Evolutionary conservation across 92 coral and sea anemone species (phyloP), one percentile per base, ranked within the genome.

Genomic region (Zoanthus solanderi): DNA sequence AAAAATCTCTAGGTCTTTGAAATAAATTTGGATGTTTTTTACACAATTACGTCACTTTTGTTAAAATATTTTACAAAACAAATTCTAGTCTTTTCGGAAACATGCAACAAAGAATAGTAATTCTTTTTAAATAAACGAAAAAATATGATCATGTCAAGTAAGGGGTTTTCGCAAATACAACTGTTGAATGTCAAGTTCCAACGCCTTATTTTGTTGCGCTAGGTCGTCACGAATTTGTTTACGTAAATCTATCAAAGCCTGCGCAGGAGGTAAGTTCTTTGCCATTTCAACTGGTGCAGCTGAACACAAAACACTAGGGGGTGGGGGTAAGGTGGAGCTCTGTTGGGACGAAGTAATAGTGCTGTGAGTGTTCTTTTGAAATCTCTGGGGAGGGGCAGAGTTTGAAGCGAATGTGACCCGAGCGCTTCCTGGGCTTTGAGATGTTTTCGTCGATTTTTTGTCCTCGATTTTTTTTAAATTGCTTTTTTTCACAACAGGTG

Each of bases 161-260:
- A 0, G 56, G 56, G 56, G 56, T 50, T 50, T 50, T 11, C 56
- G 56, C 56, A 95, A 87, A 78, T 93, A 93, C 48, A 95, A 83
- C 84, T 91, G 96, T 46, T 95, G 98, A 73, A 95, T 95, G 61
- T 95, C 98, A 15, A 95, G 92, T 72, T 95, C 94, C 53, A 95
- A 84, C 52, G 93, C 93, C 6, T 83, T 94, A 57, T 94, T 95
- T 86, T 95, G 93, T 57, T 93, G 92, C 0, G 95, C 96, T 60
- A 95, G 75, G 46, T 95, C 96, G 18, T 93, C 93, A 8, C 98
- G 93, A 63, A 95, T 93, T 66, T 89, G 85, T 78, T 93, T 89
- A 67, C 98, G 90, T n/a, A 95, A 78, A 29, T 88, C 96, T 16
- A 91, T 53, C 6, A 95, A 89, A 23, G 98, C 98, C 74, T 95